phyloP scores from a whole-genome alignment of 2,888 invertebrate genomes.

The Pherbina coryleti region DNA sequence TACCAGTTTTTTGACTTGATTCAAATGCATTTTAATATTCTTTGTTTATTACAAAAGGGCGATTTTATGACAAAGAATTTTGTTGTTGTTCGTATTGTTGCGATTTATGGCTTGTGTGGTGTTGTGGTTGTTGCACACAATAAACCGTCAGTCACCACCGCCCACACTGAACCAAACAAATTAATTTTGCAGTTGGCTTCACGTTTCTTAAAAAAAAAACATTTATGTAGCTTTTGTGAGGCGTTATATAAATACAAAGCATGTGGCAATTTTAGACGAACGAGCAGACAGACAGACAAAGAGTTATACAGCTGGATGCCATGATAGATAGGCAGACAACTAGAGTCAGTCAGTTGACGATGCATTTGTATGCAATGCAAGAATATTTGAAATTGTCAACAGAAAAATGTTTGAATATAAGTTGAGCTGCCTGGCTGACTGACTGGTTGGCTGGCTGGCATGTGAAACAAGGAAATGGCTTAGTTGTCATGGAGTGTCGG shows the following conservation, averaged over 20 bases:
- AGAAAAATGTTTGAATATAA: slow-evolving; percentile 17
- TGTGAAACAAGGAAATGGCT: slow-evolving; percentile 2
- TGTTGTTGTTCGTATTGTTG: background rate
- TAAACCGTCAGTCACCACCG: background rate
- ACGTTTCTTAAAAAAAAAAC: slow-evolving; percentile 39
- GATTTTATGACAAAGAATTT: slow-evolving; percentile 3
- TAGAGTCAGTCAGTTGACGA: background rate
- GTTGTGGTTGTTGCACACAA: background rate
- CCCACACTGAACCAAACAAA: slow-evolving; percentile 43
- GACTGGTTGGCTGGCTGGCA: no score
- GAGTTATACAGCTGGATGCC: background rate
- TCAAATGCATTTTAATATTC: background rate
- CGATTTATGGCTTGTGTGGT: background rate
- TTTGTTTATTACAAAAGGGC: slow-evolving; percentile 2
- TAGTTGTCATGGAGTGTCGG: background rate
- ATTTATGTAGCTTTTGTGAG: slow-evolving; percentile 12
- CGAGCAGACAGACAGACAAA: slow-evolving; percentile 1
- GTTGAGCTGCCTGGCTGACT: background rate
- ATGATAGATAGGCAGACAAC: background rate
- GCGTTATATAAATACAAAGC: slow-evolving; percentile 25
- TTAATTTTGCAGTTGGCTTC: slow-evolving; percentile 48
- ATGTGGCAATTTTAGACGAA: slow-evolving; percentile 14
- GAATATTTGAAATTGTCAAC: slow-evolving; percentile 4
- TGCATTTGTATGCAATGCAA: slow-evolving; percentile 6
- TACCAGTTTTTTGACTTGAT: background rate